A percentile compares a stretch with the other conserved stretches of the same genome.
Evolutionary conservation across 2,113 vertebrate genomes (phyloP).

Genomic region (Pterocles orientalis): DNA sequence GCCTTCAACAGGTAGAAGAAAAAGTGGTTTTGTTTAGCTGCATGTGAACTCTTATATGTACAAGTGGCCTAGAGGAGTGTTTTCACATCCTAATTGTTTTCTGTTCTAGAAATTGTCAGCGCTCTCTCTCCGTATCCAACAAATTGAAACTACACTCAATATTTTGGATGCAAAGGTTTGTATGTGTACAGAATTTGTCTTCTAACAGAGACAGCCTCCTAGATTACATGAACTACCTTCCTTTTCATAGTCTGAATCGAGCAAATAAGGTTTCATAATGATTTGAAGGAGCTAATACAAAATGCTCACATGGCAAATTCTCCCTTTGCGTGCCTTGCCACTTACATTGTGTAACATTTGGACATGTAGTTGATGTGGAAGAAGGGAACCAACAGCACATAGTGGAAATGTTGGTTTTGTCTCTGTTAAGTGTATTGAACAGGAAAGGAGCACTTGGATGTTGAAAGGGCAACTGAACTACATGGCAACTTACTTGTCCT

Average conservation of each 20-base stretch:
- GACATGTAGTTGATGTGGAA: background rate
- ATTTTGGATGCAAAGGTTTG: slow-evolving; percentile 98
- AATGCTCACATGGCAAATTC: background rate
- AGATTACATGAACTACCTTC: background rate
- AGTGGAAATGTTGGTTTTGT: background rate
- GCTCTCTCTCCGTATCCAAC: slow-evolving; percentile 94
- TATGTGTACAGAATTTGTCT: background rate
- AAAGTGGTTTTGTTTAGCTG: background rate
- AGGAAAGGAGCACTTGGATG: background rate
- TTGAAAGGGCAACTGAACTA: background rate
- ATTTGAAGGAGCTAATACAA: background rate
- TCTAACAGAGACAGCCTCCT: background rate
- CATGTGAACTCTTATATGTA: background rate
- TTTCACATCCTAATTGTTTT: slow-evolving; percentile 27
- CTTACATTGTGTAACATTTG: background rate
- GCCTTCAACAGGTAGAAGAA: background rate
- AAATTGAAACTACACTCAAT: slow-evolving; percentile 96
- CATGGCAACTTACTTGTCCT: background rate
- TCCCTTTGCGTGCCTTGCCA: background rate
- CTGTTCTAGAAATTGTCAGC: slow-evolving; percentile 88
- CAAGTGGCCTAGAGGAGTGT: background rate
- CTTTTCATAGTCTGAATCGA: background rate
- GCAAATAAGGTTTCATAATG: background rate
- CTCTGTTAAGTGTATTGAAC: background rate
- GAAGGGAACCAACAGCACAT: background rate